Base-by-base conservation (phyloP, 2,113 vertebrate species). In the Nycticryphes semicollaris region DNA sequence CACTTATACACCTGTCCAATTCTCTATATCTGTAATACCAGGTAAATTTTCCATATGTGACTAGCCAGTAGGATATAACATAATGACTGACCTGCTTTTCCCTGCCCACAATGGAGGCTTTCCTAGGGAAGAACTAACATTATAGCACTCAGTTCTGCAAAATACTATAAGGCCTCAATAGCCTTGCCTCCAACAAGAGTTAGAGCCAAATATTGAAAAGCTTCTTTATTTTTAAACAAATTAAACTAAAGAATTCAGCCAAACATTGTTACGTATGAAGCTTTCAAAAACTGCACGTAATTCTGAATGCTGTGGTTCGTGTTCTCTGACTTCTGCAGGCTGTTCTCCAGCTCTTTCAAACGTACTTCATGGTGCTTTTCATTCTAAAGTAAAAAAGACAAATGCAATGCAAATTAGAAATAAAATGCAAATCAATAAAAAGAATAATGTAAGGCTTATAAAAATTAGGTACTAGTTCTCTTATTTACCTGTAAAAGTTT, bases 281-380 rank as follows among this genome's bases (percentile, higher is more conserved):
- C 98, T 98, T 99, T 99, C 66, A 99, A 98, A 97, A 99, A 99
- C 53, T 98, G 98, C 5, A 99, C 95, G 10, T 99, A 99, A 97
- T 98, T 99, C 97, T 98, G 98, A 74, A 99, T 98, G 95, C 98
- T 99, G 57, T 98, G 98, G 54, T 98, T 99, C 93, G 98, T 98
- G 95, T 97, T 99, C 94, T 99, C 98, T 8, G 98, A 98, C 95
- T 98, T 98, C 96, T 99, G 98, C 77, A 99, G 97, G 57, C 95
- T 98, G 70, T 99, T 98, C 94, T 99, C 98, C 89, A 99, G 90
- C 94, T 99, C 98, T 91, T 98, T 99, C 92, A 99, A 97, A 77
- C 64, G 96, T 14, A 98, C 62, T 96, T 99, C 98, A 70, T 96
- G 98, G 27, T 96, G 96, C 31, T 98, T 99, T 85, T 98, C 98